Base-by-base conservation (phyloP, 2,113 vertebrate genomes). In the Salvelinus sp. region DNA sequence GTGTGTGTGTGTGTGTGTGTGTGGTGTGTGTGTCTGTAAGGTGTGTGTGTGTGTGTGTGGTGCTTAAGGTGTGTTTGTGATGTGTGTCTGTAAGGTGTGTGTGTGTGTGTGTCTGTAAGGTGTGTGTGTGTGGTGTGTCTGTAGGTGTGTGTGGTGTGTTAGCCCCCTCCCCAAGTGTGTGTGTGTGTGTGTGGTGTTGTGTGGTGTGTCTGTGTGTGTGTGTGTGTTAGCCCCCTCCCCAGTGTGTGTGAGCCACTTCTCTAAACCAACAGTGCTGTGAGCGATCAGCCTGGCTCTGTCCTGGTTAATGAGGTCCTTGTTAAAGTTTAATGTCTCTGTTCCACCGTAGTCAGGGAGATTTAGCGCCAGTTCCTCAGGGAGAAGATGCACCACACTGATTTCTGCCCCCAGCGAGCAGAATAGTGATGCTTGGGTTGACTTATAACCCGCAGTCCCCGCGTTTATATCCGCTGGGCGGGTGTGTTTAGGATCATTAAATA, bases 281-380 rank as follows among this genome's bases (percentile, higher is more conserved):
- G 75, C 65, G 84, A 85, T 87, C 84, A 88, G 76, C 74, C 83
- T 70, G 62, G 48, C 79, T 75, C 77, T 70, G 73, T 73, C 70
- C 78, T 38, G 67, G 63, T 82, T 91, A 90, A 90, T 88, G 83
- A 90, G 71, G 64, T 84, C 78, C 82, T 87, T 90, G 82, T 92
- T 88, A 90, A 91, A 88, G 78, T 90, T 91, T 91, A 88, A 91
- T 90, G 87, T 82, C 81, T 87, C 77, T 76, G 75, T 89, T 89
- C 81, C 82, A 82, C 83, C 82, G 88, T 88, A 82, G 88, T 89
- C 86, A 87, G 83, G 88, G 85, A 87, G 85, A 89, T 88, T 85
- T 84, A 85, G 85, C 76, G 75, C 69, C 50, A 74, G 75, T 71
- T 72, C 80, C 38, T 48, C 22, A 71, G 81, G 72, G 84, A 87